Percentiles rank a stretch among this genome's conserved stretches.
These are phyloP conservation scores for Leucania comma DNA, from an alignment of 2,888 invertebrate species.

Conservation along the genomic window DNA sequence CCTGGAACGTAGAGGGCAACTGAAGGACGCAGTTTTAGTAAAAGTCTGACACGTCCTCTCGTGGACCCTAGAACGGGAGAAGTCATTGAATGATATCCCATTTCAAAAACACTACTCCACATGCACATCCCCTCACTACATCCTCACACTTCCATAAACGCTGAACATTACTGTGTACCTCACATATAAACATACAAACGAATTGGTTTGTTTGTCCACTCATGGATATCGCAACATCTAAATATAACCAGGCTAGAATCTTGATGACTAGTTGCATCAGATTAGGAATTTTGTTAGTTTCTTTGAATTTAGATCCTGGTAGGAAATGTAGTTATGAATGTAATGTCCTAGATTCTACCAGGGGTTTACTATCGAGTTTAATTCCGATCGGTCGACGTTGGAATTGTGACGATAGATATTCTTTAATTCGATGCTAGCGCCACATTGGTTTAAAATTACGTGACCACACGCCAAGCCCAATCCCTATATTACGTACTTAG, in stretches of 20 bases:
- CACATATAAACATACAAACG: constrained; percentile 77
- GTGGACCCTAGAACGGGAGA: too few species aligned
- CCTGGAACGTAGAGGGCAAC: too few species aligned
- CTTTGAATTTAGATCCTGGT: constrained; percentile 31
- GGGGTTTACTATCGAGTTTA: too few species aligned
- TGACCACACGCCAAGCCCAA: too few species aligned
- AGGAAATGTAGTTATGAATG: neutral
- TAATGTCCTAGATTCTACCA: constrained; percentile 16
- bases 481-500: too few species aligned
- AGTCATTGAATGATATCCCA: too few species aligned
- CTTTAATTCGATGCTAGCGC: too few species aligned
- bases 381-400: too few species aligned
- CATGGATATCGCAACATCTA: constrained; percentile 72
- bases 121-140: constrained; percentile 56
- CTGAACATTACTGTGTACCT: constrained; percentile 70
- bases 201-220: constrained; percentile 83
- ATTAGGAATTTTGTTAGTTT: constrained; percentile 35
- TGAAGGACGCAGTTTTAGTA: too few species aligned
- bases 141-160: constrained; percentile 69
- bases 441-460: too few species aligned
- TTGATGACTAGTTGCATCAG: constrained; percentile 30
- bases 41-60: too few species aligned
- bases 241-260: constrained; percentile 74
- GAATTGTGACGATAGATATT: too few species aligned
- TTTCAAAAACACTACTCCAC: neutral